Evolutionary conservation across 2,888 invertebrate species (phyloP), one percentile per base, ranked within the genome.

Genomic region (Lepidochrysops patricia): DNA sequence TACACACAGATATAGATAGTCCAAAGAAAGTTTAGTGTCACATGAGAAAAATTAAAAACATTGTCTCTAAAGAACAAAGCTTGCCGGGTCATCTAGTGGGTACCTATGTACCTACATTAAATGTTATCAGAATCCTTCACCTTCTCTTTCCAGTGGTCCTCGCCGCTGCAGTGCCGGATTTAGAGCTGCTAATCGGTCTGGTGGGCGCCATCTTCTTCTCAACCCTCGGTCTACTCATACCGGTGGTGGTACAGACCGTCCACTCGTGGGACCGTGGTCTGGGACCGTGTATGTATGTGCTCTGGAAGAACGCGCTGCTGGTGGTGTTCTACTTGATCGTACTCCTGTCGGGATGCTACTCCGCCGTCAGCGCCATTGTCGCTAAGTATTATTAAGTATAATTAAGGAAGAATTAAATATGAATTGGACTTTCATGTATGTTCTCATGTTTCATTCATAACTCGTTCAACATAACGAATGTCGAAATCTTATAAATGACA

Each of bases 111-210:
- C n/a, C n/a, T n/a, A n/a, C n/a, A n/a, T n/a, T n/a, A n/a, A n/a
- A n/a, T n/a, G n/a, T n/a, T n/a, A n/a, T n/a, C n/a, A n/a, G n/a
- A n/a, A n/a, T n/a, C 43, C 12, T 58, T 61, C n/a, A n/a, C n/a
- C 70, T 27, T 63, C 13, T 80, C 37, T 69, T 91, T 78, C 70
- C 91, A 91, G 95, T 96, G 66, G 86, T 91, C 5, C 75, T 97
- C 57, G 95, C 96, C 0, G 91, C 93, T 2, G 91, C 93, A 3
- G 94, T 98, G 26, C 97, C 97, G 2, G 92, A 96, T 68, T 80
- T 98, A 61, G 96, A 95, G 61, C 92, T 96, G 0, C 93, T 98
- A 64, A 97, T 98, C 65, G 94, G 96, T 4, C 85, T 98, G 43
- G 96, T 98, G 0, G 98, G 98, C 1, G 94, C 97, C 2, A 90